Evolutionary conservation across 2,797 vertebrate genomes (phyloP).

Genomic region (Liparis tanakae): DNA sequence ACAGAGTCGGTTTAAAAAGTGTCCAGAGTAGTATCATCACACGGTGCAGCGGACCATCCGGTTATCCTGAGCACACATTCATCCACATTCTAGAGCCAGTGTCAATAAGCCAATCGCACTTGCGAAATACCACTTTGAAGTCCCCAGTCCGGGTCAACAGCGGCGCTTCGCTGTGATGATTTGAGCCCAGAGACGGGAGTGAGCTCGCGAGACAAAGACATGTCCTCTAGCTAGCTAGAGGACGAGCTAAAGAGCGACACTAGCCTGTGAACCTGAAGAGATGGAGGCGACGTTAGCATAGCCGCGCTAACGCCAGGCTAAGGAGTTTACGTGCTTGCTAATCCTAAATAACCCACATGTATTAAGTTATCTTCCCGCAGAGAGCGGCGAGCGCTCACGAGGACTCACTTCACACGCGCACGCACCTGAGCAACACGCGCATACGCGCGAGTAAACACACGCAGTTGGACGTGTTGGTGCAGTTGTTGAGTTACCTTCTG

Average conservation of each 20-base stretch:
- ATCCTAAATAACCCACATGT: constrained; percentile 41
- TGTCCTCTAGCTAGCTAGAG: constrained; percentile 57
- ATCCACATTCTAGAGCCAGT: neutral
- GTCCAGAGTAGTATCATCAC: neutral
- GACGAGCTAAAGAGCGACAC: constrained; percentile 32
- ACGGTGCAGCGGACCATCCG: neutral
- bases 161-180: constrained; percentile 4
- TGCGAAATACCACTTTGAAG: constrained; percentile 40
- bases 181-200: neutral
- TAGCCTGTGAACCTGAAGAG: constrained; percentile 6
- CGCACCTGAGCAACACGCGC: neutral
- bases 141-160: constrained; percentile 6
- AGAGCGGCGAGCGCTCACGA: neutral
- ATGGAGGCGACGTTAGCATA: constrained; percentile 45
- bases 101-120: constrained; percentile 20
- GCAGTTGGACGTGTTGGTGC: neutral
- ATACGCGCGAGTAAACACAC: neutral
- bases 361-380: constrained; percentile 9
- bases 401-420: neutral
- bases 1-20: neutral
- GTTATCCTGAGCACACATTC: neutral
- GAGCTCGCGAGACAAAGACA: constrained; percentile 56
- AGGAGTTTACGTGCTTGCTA: constrained; percentile 2
- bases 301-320: constrained; percentile 54
- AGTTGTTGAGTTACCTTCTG: constrained; percentile 72